Evolutionary conservation across 2,888 invertebrate genomes (phyloP), one percentile per base, ranked within the genome.

Genomic region (Hirtodrosophila confusa): DNA sequence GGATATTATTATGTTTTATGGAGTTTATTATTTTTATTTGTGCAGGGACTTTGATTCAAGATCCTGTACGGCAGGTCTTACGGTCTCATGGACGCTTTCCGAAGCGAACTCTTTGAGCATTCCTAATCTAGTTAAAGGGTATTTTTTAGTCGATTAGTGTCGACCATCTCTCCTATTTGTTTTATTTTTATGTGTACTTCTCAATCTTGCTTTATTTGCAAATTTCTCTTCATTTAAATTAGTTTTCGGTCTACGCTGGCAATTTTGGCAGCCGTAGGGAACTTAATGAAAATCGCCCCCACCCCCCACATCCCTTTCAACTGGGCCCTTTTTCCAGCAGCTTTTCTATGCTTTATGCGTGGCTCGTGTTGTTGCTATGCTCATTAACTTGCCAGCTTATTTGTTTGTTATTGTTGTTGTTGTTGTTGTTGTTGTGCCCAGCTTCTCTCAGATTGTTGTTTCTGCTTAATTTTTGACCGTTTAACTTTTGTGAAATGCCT

Each of bases 321-420:
- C 40, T 58, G 57, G 48, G 45, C 12, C 40, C 43, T 44, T 53
- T 75, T 37, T 63, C 55, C 29, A 64, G 54, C 63, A 44, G 60
- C 56, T 62, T 60, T 62, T 41, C 57, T 60, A 58, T 62, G 54
- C 62, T 45, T 53, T 50, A 31, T 41, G 50, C 29, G 17, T 51
- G 47, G 7, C 23, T 51, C 11, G 10, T 48, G 39, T 54, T 73
- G 58, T 79, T 79, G 62, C 56, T 40, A 54, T 64, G 84, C 74
- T 83, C 80, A 86, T 80, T 80, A 80, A 86, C 80, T 83, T 74
- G 63, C 62, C 69, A 54, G 74, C 77, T 80, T 79, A 66, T 64
- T 70, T 72, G 62, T 64, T 64, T 62, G 50, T 53, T 47, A 17
- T 27, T 62, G 36, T 43, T 53, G 12, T 51, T 48, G n/a, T 6